Base-by-base conservation (phyloP, 2,113 vertebrate genomes). In the Chinchilla lanigera region DNA sequence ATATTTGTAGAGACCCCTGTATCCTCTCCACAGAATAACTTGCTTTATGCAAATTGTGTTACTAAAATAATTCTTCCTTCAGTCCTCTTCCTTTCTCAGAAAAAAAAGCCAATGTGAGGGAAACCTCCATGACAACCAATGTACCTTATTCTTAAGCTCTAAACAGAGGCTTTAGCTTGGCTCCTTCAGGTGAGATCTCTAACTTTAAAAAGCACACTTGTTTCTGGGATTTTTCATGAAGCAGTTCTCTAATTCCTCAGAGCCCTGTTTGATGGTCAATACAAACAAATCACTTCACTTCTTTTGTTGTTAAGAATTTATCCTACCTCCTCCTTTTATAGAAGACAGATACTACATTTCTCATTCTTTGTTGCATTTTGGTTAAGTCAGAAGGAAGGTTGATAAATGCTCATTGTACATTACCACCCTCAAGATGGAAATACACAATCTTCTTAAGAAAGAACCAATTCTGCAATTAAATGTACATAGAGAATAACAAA, bases 301-400 rank as follows among this genome's bases (percentile, higher is more conserved):
- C 47, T 35, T 38, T 30, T 19, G 5, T 54, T 58, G 3, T 77
- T 78, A 28, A 63, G 54, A 95, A 87, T 73, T 69, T 81, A 73
- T 60, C 28, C 30, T 85, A 16, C 26, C 33, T 52, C 52, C 35
- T 8, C 47, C 30, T 78, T 81, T 67, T 58, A 54, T 16, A 81
- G 38, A 63, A 89, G 28, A 61, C 0, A 93, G 5, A 63, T 16
- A 58, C 11, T 80, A 16, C 7, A 58, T 69, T 80, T 77, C 38
- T 56, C 89, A 54, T 92, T 92, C 10, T 96, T 63, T 47, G 47
- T 11, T 84, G 38, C 54, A 80, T 50, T 93, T 90, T 60, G 38
- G 30, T 12, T 26, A 81, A 95, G 50, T 41, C 54, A 38, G 78
- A 94, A 86, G 8, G 5, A 60, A 33, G 44, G 41, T 12, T 44